phyloP scores from a whole-genome alignment of 2,113 vertebrate species.

The Nyctereutes procyonoides region DNA sequence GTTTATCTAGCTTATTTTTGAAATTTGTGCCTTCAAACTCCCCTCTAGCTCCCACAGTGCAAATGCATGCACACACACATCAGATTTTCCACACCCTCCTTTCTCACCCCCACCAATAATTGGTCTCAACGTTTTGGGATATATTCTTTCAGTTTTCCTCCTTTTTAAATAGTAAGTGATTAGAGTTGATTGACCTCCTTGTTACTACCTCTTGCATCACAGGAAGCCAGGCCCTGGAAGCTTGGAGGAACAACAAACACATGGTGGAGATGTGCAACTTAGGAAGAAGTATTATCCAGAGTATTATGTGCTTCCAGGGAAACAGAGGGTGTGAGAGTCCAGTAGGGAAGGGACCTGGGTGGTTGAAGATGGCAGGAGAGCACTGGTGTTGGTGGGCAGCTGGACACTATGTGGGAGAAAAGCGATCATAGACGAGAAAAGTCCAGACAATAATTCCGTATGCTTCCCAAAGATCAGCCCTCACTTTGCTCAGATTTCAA shows the following conservation, averaged over 20 bases:
- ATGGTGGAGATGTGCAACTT: neutral
- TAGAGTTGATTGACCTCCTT: neutral
- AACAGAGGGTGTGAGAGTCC: no score
- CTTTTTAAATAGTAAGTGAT: neutral
- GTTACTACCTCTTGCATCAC: neutral
- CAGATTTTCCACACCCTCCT: neutral
- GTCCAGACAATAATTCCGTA: accelerated
- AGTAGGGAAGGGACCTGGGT: neutral
- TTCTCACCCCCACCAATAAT: neutral
- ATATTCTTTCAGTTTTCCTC: neutral
- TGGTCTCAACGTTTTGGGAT: neutral
- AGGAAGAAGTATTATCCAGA: neutral
- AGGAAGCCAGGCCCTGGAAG: neutral
- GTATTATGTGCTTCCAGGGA: no score
- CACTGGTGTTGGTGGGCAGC: accelerated
- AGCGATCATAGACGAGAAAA: neutral
- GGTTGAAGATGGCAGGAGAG: neutral
- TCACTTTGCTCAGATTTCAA: neutral
- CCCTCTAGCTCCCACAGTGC: neutral
- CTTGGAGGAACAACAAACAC: neutral
- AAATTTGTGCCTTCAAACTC: neutral
- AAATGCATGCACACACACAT: neutral
- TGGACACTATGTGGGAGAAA: neutral
- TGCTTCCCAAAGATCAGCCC: neutral
- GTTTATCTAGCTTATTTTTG: neutral